A percentile compares a stretch with the other conserved stretches of the same genome.
Evolutionary conservation across 2,888 invertebrate genomes (phyloP).

Genomic region (Conus canariensis): DNA sequence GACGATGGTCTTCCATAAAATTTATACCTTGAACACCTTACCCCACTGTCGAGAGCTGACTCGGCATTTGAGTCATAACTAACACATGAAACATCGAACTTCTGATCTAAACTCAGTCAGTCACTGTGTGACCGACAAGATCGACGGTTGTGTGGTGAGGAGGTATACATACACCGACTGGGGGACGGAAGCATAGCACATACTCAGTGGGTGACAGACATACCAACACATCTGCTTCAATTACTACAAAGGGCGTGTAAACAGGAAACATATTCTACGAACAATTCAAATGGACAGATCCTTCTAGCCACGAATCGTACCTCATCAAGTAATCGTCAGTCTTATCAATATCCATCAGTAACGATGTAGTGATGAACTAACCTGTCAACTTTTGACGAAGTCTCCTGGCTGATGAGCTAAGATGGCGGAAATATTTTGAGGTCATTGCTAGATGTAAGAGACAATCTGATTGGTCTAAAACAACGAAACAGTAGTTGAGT

Average conservation of each 20-base stretch:
- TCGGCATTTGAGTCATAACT: too few species aligned
- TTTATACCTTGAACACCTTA: too few species aligned
- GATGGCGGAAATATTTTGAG: slow-evolving; percentile 22
- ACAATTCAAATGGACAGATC: neutral
- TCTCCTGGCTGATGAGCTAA: slow-evolving; percentile 20
- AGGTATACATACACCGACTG: too few species aligned
- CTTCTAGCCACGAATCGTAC: neutral
- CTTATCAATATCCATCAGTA: neutral
- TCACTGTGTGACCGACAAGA: too few species aligned
- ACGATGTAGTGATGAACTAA: slow-evolving; percentile 21
- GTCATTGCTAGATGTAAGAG: slow-evolving; percentile 10
- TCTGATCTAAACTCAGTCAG: neutral
- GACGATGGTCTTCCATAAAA: too few species aligned
- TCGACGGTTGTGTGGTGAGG: too few species aligned
- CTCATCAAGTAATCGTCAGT: neutral
- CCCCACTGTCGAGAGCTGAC: too few species aligned
- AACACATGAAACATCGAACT: too few species aligned
- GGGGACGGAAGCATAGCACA: too few species aligned
- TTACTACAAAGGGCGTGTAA: neutral
- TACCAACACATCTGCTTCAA: slow-evolving; percentile 18
- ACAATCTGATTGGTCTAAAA: slow-evolving; percentile 18
- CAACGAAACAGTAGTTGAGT: neutral
- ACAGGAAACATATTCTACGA: neutral
- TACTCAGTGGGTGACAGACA: too few species aligned
- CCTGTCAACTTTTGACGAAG: slow-evolving; percentile 36